Evolutionary conservation across 37 sponge, comb jelly and placozoan species (phyloP), one percentile per base, ranked within the genome.

Genomic region (Chondrilla cf. caribensis): DNA sequence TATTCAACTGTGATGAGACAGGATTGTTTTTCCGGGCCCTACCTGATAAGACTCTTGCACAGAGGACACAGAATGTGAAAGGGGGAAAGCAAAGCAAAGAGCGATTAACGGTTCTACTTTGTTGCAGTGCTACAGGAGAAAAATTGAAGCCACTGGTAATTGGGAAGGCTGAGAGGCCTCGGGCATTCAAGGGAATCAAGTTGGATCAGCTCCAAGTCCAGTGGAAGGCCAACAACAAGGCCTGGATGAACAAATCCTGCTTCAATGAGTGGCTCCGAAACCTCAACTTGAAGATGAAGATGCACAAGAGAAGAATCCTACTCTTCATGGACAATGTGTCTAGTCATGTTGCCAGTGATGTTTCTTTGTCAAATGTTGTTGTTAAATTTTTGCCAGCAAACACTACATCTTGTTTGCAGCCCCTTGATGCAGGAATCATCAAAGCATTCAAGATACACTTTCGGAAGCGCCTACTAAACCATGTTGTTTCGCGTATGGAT

Each of bases 11-110:
- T 6, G 58, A 11, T 28, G 62, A 79, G 62, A 79, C 58, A 58
- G 81, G 60, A 21, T 58, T 79, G 14, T 79, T 79, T 58, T 79
- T 47, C 24, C 59, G 47, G 9, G 81, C 59, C 22, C 60, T 79
- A 14, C 81, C 81, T 35, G 62, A 58, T 28, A 79, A 79, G 62
- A 51, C 81, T 4, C 58, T 79, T 7, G 19, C 54, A 25, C 38
- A 35, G 17, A 6, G 37, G 26, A 57, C 31, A 58, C 60, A 79
- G 81, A 21, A 58, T 22, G 51, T 58, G 58, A 57, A 25, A 33
- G 81, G 58, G 2, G 60, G 80, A 57, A 79, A 11, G 36, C 22
- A 51, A 25, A 5, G 55, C 58, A 55, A 32, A 29, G 80, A 79
- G 38, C 26, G 58, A 33, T 24, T 67, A n/a, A 51, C 54, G 22